These are phyloP conservation scores for Dromiciops gliroides DNA, from an alignment of 2,113 vertebrate species.

Conservation along the genomic window DNA sequence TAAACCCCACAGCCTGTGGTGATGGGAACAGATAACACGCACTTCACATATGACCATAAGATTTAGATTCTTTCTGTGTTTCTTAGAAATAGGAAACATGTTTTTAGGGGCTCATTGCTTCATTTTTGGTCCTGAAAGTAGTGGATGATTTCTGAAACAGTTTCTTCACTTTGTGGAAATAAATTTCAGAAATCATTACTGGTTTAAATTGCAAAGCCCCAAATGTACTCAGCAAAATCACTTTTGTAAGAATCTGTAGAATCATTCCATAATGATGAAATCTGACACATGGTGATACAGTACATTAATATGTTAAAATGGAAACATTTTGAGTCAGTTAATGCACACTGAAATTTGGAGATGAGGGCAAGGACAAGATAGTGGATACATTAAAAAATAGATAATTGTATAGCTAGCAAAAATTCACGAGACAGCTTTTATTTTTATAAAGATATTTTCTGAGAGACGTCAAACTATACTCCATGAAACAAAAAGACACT, in stretches of 20 bases:
- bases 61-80: neutral
- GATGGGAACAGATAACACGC: neutral
- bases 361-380: neutral
- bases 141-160: neutral
- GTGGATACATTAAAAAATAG: neutral
- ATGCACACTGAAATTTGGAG: constrained; percentile 4
- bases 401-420: neutral
- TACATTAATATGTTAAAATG: constrained; percentile 6
- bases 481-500: neutral
- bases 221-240: neutral
- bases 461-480: neutral
- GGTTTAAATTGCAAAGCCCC: neutral
- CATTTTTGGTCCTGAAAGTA: neutral
- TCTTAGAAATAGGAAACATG: neutral
- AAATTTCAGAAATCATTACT: neutral
- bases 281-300: neutral
- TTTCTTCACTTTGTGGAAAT: neutral
- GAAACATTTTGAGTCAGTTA: neutral
- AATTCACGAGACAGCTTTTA: neutral
- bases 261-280: rapidly evolving
- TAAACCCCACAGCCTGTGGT: neutral
- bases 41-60: neutral
- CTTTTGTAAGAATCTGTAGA: neutral
- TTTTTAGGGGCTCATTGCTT: neutral
- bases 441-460: neutral